Evolutionary conservation across 2,888 invertebrate species (phyloP), one percentile per base, ranked within the genome.

Genomic region (Enchytraeus crypticus): DNA sequence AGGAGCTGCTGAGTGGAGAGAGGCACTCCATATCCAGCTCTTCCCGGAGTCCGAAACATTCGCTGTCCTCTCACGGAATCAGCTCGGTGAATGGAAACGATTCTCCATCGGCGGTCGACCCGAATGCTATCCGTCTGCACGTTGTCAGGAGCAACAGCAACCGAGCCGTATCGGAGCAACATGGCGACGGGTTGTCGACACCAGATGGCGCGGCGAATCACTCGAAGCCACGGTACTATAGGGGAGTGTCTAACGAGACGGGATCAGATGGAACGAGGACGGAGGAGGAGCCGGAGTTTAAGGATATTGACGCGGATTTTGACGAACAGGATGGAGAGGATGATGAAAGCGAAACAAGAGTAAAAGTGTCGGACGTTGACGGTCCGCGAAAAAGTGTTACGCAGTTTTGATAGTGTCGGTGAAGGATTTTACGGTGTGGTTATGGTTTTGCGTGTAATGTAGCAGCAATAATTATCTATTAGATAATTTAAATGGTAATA

Each of bases 101-200:
- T 14, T 4, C 55, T 33, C 3, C 33, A 14, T 27, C 26, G 27
- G 11, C 43, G 14, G 43, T 14, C 43, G 53, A 27, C 11, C 18
- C 14, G 5, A 14, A 14, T 11, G 38, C 54, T 23, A 29, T 27
- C 3, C 18, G 27, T 1, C 23, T 26, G 46, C 27, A n/a, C 47
- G 46, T 57, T 27, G 33, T 57, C 14, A 18, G 57, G 5, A 57
- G 57, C 47, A 57, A 47, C 57, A 57, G 57, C 21, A 57, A 43
- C n/a, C 27, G 46, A 5, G 27, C 57, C n/a, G 57, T 57, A 1
- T 57, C 49, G 49, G 11, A 11, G 14, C 14, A 47, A 38, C 18
- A 18, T 8, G 18, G 11, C 38, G 38, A 38, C 18, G 8, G 11
- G 18, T 8, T 38, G 38, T 38, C 38, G 18, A 38, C 38, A 34